These are phyloP conservation scores for Diacarnus erythraeanus DNA, from an alignment of 37 sponge, comb jelly and placozoan genomes.

Conservation along the genomic window DNA sequence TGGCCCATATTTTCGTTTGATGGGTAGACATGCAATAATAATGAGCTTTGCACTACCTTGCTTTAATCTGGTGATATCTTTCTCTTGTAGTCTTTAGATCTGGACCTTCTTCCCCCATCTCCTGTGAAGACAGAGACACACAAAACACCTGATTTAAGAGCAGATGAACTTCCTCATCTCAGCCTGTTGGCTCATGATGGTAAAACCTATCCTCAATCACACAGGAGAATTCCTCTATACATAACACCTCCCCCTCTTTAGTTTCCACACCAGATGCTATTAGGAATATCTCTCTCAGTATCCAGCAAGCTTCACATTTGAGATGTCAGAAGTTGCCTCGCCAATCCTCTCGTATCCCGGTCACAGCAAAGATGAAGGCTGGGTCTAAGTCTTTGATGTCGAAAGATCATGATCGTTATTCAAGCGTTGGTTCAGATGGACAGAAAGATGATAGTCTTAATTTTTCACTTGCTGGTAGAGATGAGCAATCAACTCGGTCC, in stretches of 20 bases:
- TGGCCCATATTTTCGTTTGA: too few species aligned
- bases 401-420: too few species aligned
- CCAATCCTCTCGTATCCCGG: neutral
- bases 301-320: constrained; percentile 18
- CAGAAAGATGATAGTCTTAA: too few species aligned
- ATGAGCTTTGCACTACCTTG: too few species aligned
- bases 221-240: neutral
- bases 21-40: too few species aligned
- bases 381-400: too few species aligned
- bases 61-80: too few species aligned
- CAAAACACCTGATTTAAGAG: neutral
- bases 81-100: constrained; percentile 16
- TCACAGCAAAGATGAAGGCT: neutral
- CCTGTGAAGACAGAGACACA: constrained; percentile 8
- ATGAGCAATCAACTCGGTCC: too few species aligned
- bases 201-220: neutral
- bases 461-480: too few species aligned
- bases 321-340: neutral
- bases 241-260: neutral
- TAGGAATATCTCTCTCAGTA: constrained; percentile 37
- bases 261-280: constrained; percentile 73
- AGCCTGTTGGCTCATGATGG: neutral
- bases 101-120: constrained; percentile 49
- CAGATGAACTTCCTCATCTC: neutral
- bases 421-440: too few species aligned